Percentiles rank a stretch among this genome's conserved stretches.
Evolutionary conservation across 2,888 invertebrate genomes (phyloP).

Genomic region (Megamerina dolium): DNA sequence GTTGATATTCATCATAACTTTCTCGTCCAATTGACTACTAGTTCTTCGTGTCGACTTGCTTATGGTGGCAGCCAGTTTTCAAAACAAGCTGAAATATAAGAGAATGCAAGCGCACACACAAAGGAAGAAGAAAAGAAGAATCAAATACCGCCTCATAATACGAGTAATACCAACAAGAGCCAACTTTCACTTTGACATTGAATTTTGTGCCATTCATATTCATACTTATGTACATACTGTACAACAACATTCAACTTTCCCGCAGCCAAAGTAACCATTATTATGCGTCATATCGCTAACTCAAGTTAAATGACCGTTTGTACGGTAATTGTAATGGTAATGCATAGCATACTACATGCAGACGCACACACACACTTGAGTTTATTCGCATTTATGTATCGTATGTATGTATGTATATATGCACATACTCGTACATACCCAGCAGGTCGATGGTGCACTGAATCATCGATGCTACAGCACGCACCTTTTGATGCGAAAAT

Average conservation of each 20-base stretch:
- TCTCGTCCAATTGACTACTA: constrained; percentile 3
- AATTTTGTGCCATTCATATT: constrained; percentile 27
- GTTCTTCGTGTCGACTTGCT: background rate
- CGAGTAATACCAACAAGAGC: constrained; percentile 27
- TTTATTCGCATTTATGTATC: background rate
- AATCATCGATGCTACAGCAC: too few relatives aligned
- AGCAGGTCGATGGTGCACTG: too few relatives aligned
- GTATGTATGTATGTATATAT: background rate
- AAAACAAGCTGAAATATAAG: background rate
- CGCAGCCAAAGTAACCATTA: too few relatives aligned
- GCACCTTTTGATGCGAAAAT: too few relatives aligned
- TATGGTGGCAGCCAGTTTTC: background rate
- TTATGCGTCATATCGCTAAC: too few relatives aligned
- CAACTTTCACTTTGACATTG: constrained; percentile 50
- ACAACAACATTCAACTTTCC: too few relatives aligned
- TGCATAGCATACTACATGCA: too few relatives aligned
- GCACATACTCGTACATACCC: background rate
- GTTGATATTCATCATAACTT: background rate
- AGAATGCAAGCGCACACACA: background rate
- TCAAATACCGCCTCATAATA: too few relatives aligned
- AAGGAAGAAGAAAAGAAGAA: background rate
- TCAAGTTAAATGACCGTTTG: constrained; percentile 17
- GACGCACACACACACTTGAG: constrained; percentile 1
- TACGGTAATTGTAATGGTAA: too few relatives aligned
- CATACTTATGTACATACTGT: too few relatives aligned